Base-by-base conservation (phyloP, 2,113 vertebrate genomes). In the Vulpes ferrilata region DNA sequence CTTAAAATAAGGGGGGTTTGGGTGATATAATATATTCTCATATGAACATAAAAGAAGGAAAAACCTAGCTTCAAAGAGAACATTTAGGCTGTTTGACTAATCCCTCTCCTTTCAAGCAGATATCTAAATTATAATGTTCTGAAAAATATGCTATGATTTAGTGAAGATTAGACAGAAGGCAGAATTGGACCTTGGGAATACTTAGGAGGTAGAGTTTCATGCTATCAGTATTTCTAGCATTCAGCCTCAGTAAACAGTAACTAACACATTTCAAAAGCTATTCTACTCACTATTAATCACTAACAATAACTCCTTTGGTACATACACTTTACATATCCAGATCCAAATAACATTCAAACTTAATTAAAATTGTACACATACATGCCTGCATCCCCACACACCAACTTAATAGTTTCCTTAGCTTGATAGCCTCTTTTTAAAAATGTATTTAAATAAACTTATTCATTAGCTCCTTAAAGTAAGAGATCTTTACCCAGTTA, bases 131-230 rank as follows among this genome's bases (percentile, higher is more conserved):
- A 98, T 94, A 69, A 97, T 95, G 97, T 97, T 78, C 81, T 97
- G 90, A 93, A 98, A 98, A 98, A 95, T 8, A 95, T 1, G 3
- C 67, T 53, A 95, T 97, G 97, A 97, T 96, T 98, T 97, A 98
- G 38, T 64, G 94, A 98, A 89, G 71, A 96, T 98, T 48, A 98
- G 89, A 90, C 53, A 97, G 60, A 96, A 94, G 35, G 73, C 94
- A 98, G 98, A 98, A 98, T 94, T 96, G 93, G 94, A 96, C 93
- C 65, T 88, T 96, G 65, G 96, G 94, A 98, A 93, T 98, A 98
- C 98, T 98, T 98, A 98, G 0, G 97, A 98, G 84, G 85, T 98
- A 97, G 94, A 89, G 87, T 97, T 98, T 98, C 98, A 98, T 97
- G 91, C 79, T 98, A 84, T 97, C 96, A 96, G 96, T 96, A 98